A percentile compares a stretch with the other conserved stretches of the same genome.
These are phyloP conservation scores for Auanema sp. DNA, from an alignment of 2,888 invertebrate species.

Conservation along the genomic window DNA sequence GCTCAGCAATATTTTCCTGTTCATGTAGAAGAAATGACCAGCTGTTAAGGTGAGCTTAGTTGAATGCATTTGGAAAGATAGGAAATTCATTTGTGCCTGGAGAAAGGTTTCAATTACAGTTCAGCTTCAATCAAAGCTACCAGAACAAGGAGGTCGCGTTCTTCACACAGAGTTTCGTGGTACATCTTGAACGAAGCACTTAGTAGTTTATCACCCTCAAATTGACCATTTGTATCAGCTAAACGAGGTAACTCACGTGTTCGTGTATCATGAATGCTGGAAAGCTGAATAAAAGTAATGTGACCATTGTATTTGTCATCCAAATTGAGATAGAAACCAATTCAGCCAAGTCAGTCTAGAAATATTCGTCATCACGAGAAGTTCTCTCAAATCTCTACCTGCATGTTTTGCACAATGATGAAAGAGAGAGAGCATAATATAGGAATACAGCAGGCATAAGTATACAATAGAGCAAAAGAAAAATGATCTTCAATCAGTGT, in stretches of 20 bases:
- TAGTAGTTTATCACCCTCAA: conserved; percentile 40
- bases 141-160: conserved; percentile 38
- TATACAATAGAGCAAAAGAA: conserved; percentile 25
- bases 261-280: conserved; percentile 48
- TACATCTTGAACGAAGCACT: conserved; percentile 45
- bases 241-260: conserved; percentile 22
- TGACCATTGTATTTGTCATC: conserved; percentile 38
- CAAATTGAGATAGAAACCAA: conserved; percentile 36
- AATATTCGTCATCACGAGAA: neutral
- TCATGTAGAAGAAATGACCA: conserved; percentile 45
- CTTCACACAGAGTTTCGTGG: conserved; percentile 45
- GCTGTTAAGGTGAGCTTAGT: conserved; percentile 43
- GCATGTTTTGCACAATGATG: conserved; percentile 16
- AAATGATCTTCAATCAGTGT: conserved; percentile 24
- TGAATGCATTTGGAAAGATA: conserved; percentile 44
- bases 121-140: conserved; percentile 10
- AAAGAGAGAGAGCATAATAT: conserved; percentile 20
- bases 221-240: conserved; percentile 5
- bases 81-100: conserved; percentile 45
- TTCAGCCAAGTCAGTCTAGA: conserved; percentile 37
- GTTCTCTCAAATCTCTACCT: conserved; percentile 1
- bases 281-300: conserved; percentile 40
- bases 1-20: conserved; percentile 39
- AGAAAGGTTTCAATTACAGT: neutral
- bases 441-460: conserved; percentile 24